Evolutionary conservation across 2,888 invertebrate genomes (phyloP), one percentile per base, ranked within the genome.

Genomic region (Mesopsocus fuscifrons): DNA sequence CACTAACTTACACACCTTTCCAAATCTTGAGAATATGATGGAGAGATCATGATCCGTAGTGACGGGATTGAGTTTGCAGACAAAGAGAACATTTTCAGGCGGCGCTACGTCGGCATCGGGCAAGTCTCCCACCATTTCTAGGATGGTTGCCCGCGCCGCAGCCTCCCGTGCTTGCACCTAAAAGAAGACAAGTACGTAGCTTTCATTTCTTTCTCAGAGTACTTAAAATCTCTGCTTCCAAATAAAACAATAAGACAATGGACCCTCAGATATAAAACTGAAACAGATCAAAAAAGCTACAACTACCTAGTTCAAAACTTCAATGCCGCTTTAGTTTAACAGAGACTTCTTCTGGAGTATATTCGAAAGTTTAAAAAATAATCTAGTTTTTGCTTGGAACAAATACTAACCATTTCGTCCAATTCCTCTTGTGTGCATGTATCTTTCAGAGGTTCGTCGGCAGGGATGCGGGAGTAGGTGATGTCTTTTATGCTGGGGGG

Each of bases 61-160:
- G 0, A 98, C 91, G 1, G 97, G 95, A 66, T 99, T 98, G 16
- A 99, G 66, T 65, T 98, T 99, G 62, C 98, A 99, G 22, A 99
- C 91, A 66, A 99, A 99, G 0, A 99, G 67, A 2, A 99, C 95
- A 67, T 98, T 97, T 64, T 99, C 98, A 5, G 97, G 95, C 0
- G 98, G 98, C 4, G 89, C 91, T 60, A 94, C 83, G 46, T 98
- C 95, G 11, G 89, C 95, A 66, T 94, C 87, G 0, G 95, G 95
- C 45, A 98, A 67, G 61, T 98, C 98, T 1, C 97, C 97, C 17
- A 97, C 89, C 67, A 99, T 97, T 68, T 97, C 97, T 32, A 99
- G 67, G 52, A 98, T 89, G 17, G 95, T 94, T 1, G 98, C 97
- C 52, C 95, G 71, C 2, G 97, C 92, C 62, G 87, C 85, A 0